A percentile compares a stretch with the other conserved stretches of the same genome.
phyloP scores from a whole-genome alignment of 2,888 invertebrate species.

The Heterodera filipjevi region DNA sequence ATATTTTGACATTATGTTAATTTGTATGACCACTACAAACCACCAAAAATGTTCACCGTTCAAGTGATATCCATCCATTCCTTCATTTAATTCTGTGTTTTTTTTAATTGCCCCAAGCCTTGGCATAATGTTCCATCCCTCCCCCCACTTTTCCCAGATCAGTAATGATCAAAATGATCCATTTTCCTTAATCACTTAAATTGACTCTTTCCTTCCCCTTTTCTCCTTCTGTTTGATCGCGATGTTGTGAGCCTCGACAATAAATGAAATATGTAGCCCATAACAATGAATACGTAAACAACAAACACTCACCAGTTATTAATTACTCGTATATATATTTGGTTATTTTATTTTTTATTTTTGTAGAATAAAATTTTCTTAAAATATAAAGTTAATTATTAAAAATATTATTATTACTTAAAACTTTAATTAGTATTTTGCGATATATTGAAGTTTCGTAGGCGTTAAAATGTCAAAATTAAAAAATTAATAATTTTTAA shows the following conservation, averaged over 20 bases:
- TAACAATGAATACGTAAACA: too few relatives aligned
- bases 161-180: not conserved
- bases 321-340: slow-evolving; percentile 3
- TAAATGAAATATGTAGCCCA: not conserved
- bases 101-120: not conserved
- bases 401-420: too few relatives aligned
- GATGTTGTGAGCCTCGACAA: not conserved
- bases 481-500: too few relatives aligned
- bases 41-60: not conserved
- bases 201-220: not conserved
- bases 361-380: slow-evolving; percentile 2
- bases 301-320: not conserved
- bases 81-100: not conserved
- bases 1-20: not conserved
- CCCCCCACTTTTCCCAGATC: not conserved
- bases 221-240: not conserved
- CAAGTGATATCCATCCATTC: not conserved
- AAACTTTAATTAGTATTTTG: too few relatives aligned
- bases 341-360: not conserved
- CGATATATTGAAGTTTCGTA: too few relatives aligned
- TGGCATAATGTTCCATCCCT: not conserved
- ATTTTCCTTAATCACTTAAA: not conserved
- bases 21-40: not conserved
- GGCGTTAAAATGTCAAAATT: too few relatives aligned
- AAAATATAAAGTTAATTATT: not conserved